Evolutionary conservation across 2,888 invertebrate species (phyloP), one percentile per base, ranked within the genome.

Genomic region (Andrena marginata): DNA sequence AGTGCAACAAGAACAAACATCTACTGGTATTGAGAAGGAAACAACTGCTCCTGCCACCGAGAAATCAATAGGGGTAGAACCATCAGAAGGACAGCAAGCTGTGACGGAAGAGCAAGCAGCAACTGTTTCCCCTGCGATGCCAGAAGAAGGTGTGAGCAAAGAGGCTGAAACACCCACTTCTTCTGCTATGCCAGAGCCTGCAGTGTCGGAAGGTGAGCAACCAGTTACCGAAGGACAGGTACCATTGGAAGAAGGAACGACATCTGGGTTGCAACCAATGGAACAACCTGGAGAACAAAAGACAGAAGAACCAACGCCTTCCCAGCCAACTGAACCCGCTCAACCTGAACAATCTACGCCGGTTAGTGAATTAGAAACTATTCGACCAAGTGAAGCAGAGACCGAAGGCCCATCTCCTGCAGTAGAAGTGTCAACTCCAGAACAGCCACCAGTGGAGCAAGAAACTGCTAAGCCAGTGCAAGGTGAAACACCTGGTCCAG

Each of bases 321-420:
- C 59, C 6, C 80, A 79, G 65, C 5, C 42, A 42, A 13, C 16
- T 42, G 68, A 71, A 64, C 77, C 82, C 70, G 74, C 33, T 70
- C 42, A 78, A 73, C 77, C 89, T 7, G 80, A 84, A 64, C 54
- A 87, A 74, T 63, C 74, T 29, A 68, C 56, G 33, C 54, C 63
- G n/a, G 76, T 78, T 69, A 33, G 76, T 26, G 85, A 68, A 79
- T 80, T 80, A 31, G 73, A 74, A 31, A 85, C 79, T 62, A 74
- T 60, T 29, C 77, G 69, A 73, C 73, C 87, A 33, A 54, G 67
- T 7, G 85, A 85, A 77, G 49, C 20, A 56, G 81, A 82, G 68
- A 59, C 72, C 48, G 65, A 77, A 16, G 42, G 35, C 29, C 60
- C 82, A 49, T 35, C 71, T 42, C 51, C 80, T 31, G 10, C 20